Base-by-base conservation (phyloP, 2,888 invertebrate genomes). In the Dicyrtoma fusca region DNA sequence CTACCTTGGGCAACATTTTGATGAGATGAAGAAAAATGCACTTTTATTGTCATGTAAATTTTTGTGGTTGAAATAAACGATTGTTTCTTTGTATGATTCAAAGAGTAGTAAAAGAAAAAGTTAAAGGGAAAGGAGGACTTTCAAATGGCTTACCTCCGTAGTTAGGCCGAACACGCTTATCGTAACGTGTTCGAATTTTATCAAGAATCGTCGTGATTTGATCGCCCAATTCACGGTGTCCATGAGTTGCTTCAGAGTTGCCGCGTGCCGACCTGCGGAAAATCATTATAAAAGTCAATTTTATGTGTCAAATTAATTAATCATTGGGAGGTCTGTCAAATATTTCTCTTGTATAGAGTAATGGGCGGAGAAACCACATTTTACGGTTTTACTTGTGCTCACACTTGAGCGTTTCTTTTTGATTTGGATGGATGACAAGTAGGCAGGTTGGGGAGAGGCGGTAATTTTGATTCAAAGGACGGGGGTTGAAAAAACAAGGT, bases 121-220 rank as follows among this genome's bases (percentile, higher is more conserved):
- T 51, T 3, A 10, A 62, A 53, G 45, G 13, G 49, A 49, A 17
- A 6, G 5, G 49, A 17, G 19, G 23, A 21, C n/a, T 21, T 59
- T 4, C 5, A 61, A 72, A 53, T 69, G 34, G 3, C 91, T 89
- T 88, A 95, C 95, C 95, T 91, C 95, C 96, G 88, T 96, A 97
- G 87, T 96, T 95, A 85, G 97, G 97, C 88, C 97, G 92, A 90
- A 97, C 94, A 91, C 97, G 92, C 91, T 97, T 97, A 89, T 97
- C 97, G 87, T 97, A 97, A 87, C 94, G 95, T 86, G 92, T 91
- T 86, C 94, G 94, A 88, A 95, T 94, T 84, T 94, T 94, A 87
- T 95, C 94, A 87, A 95, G 88, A 85, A 95, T 95, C 84, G 93
- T 93, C 83, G 95, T 94, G 87, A 95, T 94, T 89, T 95, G 77